Evolutionary conservation across 1,140 invertebrate genomes (phyloP).

Genomic region (Leptinotarsa undecemlineata): DNA sequence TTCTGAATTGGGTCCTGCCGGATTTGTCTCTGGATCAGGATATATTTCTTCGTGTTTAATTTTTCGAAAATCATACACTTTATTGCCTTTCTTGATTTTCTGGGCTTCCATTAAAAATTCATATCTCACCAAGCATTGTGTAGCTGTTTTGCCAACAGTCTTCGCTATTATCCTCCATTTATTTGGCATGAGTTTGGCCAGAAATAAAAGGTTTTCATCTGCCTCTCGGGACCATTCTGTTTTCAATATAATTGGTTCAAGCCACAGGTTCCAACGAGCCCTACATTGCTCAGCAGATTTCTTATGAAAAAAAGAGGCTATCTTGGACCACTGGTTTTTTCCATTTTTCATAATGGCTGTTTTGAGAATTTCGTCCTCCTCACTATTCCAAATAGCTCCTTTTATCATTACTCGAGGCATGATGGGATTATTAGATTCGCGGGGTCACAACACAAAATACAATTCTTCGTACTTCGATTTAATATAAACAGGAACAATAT

Average conservation of each 20-base stretch:
- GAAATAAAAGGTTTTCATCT: constrained; percentile 96
- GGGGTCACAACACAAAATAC: no score
- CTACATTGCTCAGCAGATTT: constrained; percentile 99
- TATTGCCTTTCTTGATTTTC: constrained; percentile 94
- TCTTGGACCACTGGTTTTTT: constrained; percentile 99
- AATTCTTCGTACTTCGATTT: no score
- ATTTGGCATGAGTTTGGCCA: constrained; percentile 99
- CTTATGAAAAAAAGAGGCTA: constrained; percentile 95
- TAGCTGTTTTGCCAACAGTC: constrained; percentile 97
- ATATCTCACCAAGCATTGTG: constrained; percentile 97
- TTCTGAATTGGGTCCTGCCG: constrained; percentile 96
- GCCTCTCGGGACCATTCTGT: constrained; percentile 99
- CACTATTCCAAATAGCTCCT: constrained; percentile 90
- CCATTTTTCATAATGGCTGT: constrained; percentile 99
- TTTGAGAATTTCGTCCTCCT: constrained; percentile 99
- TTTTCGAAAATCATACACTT: constrained; percentile 93
- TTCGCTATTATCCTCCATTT: constrained; percentile 99
- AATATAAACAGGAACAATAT: no score
- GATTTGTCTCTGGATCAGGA: constrained; percentile 99
- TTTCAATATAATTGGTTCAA: constrained; percentile 99
- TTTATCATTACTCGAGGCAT: constrained; percentile 99
- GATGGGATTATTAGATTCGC: constrained; percentile 48
- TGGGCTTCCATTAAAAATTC: constrained; percentile 97
- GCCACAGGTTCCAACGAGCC: constrained; percentile 99
- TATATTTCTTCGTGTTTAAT: constrained; percentile 98